Conservation (phyloP, 2,888 invertebrate species). For the Drosophila multiciliata region DNA sequence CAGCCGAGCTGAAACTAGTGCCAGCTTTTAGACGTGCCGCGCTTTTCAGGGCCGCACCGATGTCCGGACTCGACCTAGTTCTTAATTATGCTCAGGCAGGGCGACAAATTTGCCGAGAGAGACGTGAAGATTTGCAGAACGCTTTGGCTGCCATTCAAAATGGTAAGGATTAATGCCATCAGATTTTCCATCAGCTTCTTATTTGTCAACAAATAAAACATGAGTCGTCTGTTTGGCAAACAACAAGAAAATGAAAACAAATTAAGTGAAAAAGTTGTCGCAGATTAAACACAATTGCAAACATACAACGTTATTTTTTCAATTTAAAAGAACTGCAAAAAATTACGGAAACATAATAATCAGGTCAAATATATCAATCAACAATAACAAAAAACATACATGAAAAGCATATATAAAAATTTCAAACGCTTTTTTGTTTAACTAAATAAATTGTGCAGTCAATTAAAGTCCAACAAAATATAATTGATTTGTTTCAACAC, state of each 20-base stretch:
- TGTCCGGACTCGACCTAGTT: conserved; percentile 58
- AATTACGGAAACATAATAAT: neutral
- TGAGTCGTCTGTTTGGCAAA: neutral
- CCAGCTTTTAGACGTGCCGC: conserved; percentile 12
- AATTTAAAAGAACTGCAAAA: neutral
- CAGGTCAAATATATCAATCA: neutral
- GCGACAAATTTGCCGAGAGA: conserved; percentile 8
- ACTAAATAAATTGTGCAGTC: neutral
- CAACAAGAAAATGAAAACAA: neutral
- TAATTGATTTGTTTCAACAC: neutral
- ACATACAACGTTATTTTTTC: neutral
- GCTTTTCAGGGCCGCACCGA: conserved; percentile 34
- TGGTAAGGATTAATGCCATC: conserved; percentile 5
- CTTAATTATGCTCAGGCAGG: conserved; percentile 52
- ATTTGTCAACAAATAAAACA: neutral
- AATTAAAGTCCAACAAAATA: neutral
- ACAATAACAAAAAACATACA: neutral
- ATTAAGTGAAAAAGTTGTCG: neutral
- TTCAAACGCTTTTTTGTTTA: neutral
- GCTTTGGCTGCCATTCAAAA: conserved; percentile 11
- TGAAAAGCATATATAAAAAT: neutral
- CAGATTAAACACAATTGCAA: neutral
- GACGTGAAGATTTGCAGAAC: neutral
- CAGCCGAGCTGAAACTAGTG: conserved; percentile 13
- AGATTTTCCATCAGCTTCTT: neutral